Evolutionary conservation across 2,888 invertebrate genomes (phyloP).

Genomic region (Sesia apiformis): DNA sequence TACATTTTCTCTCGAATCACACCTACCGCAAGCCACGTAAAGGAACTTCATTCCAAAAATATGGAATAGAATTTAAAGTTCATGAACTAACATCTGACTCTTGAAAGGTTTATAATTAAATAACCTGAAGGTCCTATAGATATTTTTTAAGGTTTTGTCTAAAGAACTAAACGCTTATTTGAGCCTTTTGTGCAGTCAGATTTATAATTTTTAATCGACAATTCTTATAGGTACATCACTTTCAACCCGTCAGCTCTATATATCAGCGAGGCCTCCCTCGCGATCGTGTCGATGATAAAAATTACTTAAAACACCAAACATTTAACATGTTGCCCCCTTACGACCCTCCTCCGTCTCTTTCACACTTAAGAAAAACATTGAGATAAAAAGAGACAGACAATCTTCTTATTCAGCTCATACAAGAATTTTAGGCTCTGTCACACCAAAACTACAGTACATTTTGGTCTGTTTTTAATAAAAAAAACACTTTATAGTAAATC

Average conservation of each 20-base stretch:
- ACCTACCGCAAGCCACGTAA: no score
- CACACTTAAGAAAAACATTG: conserved; percentile 15
- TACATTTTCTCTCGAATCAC: no score
- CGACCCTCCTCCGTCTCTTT: conserved; percentile 36
- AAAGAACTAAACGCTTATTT: no score
- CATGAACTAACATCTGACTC: no score
- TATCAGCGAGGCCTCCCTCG: conserved; percentile 60
- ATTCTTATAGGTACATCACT: conserved; percentile 32
- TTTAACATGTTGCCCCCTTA: conserved; percentile 57
- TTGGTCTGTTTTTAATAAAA: conserved; percentile 16
- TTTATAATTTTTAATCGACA: neutral
- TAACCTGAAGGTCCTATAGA: no score
- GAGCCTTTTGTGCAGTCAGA: no score
- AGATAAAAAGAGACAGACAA: conserved; percentile 21
- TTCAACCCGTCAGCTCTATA: conserved; percentile 53
- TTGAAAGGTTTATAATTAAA: no score
- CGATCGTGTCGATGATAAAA: conserved; percentile 72
- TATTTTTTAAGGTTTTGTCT: no score
- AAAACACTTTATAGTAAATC: conserved; percentile 34
- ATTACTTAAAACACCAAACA: conserved; percentile 73
- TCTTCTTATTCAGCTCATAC: conserved; percentile 14
- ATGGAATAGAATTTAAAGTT: no score
- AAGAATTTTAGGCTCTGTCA: conserved; percentile 24
- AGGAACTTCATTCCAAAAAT: no score
- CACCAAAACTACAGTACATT: conserved; percentile 19